A percentile compares a stretch with the other conserved stretches of the same genome.
phyloP scores from a whole-genome alignment of 1,140 invertebrate species.

The Alviniconcha marisindica region DNA sequence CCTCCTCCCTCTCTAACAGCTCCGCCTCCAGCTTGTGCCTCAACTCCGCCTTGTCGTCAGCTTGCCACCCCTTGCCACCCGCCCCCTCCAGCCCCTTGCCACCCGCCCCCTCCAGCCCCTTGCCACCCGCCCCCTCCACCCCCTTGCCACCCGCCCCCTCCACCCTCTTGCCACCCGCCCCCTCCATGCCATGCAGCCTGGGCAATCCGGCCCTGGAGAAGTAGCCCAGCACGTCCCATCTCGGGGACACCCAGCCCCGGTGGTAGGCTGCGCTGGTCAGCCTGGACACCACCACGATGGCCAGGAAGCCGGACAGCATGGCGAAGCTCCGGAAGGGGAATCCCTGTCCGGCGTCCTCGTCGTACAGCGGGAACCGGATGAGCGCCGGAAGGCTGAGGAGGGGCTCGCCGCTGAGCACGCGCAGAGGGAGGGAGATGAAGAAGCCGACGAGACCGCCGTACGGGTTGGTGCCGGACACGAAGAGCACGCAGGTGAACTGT shows the following conservation, averaged over 20 bases:
- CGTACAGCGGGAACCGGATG: constrained; percentile 91
- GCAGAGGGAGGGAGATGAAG: constrained; percentile 90
- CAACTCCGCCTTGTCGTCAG: not conserved
- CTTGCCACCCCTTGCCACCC: too few species aligned
- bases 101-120: not conserved
- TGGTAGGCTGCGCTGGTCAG: constrained; percentile 39
- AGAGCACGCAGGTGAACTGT: constrained; percentile 52
- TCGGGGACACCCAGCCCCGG: not conserved
- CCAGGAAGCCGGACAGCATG: constrained; percentile 54
- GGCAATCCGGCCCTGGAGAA: not conserved
- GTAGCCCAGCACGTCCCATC: constrained; percentile 14
- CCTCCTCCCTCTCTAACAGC: not conserved
- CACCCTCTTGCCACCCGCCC: not conserved
- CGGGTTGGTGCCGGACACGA: constrained; percentile 84
- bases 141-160: not conserved
- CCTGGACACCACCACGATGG: constrained; percentile 54
- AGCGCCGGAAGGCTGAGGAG: constrained; percentile 87
- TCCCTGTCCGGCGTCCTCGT: constrained; percentile 78
- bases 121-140: not conserved
- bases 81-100: too few species aligned
- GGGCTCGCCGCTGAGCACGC: constrained; percentile 90
- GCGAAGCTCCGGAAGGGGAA: constrained; percentile 62
- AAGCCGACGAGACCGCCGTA: constrained; percentile 92
- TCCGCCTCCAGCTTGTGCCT: not conserved
- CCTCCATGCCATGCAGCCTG: not conserved